phyloP scores from a whole-genome alignment of 1,140 invertebrate species.

The Linepithema humile region DNA sequence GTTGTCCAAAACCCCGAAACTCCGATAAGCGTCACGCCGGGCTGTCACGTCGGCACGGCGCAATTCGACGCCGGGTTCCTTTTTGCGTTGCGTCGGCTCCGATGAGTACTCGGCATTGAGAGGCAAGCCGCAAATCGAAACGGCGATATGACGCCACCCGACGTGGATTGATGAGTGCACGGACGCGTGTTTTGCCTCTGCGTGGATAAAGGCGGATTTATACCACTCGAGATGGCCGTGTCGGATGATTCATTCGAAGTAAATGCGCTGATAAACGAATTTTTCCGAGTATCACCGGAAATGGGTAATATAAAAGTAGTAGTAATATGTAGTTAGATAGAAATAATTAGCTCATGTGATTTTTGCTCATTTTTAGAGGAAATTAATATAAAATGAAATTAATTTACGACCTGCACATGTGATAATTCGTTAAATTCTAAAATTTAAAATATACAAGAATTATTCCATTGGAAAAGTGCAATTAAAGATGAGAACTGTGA shows the following conservation, averaged over 20 bases:
- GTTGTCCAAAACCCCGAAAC: constrained; percentile 15
- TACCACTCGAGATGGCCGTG: not conserved
- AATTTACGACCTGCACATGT: too few relatives aligned
- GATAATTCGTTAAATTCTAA: too few relatives aligned
- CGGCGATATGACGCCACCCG: constrained; percentile 55
- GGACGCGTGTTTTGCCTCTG: constrained; percentile 36
- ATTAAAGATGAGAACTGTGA: too few relatives aligned
- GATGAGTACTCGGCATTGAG: constrained; percentile 60
- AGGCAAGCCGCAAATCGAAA: constrained; percentile 64
- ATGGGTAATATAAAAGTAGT: not conserved
- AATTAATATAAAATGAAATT: not conserved
- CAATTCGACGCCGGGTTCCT: constrained; percentile 40
- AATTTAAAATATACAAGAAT: not conserved
- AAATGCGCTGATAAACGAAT: not conserved
- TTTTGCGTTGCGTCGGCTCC: constrained; percentile 57
- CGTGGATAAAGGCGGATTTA: constrained; percentile 8
- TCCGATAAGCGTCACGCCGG: constrained; percentile 6
- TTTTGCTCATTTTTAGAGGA: not conserved
- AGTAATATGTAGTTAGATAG: not conserved
- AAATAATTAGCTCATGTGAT: not conserved
- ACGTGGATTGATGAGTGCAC: constrained; percentile 66
- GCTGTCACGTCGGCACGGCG: constrained; percentile 20
- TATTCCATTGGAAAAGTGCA: not conserved
- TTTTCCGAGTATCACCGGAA: not conserved
- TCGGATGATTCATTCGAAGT: not conserved